Conservation (phyloP, 1,140 invertebrate genomes). For the Macrobrachium rosenbergii region DNA sequence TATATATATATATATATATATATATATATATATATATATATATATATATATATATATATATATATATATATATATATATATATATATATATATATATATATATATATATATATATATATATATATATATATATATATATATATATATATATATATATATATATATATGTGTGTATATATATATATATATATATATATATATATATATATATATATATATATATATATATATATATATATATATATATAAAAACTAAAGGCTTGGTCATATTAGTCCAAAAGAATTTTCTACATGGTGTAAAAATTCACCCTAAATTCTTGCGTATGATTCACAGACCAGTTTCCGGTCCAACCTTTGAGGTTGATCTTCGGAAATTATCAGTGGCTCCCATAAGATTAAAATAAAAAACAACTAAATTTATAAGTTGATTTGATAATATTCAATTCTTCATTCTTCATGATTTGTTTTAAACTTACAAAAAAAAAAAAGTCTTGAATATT, state of each 20-base stretch:
- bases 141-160: conserved; percentile 15
- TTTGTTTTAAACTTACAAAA: no score
- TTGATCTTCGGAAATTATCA: no score
- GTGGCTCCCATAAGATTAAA: background rate
- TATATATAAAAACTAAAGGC: conserved; percentile 12
- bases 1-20: background rate
- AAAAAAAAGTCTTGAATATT: no score
- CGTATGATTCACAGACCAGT: no score
- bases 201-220: conserved; percentile 17
- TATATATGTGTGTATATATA: background rate
- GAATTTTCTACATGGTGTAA: no score
- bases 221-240: conserved; percentile 22
- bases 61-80: conserved; percentile 12
- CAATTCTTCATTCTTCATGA: no score
- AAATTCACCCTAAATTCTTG: no score
- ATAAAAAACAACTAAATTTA: background rate
- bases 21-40: conserved; percentile 22
- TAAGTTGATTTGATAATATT: background rate
- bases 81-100: conserved; percentile 22
- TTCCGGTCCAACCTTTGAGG: no score
- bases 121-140: conserved; percentile 19
- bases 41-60: conserved; percentile 20
- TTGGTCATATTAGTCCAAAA: no score
- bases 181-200: conserved; percentile 20
- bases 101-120: conserved; percentile 22